Conservation (phyloP, 2,113 vertebrate genomes). For the Orientallactaga bullata region DNA sequence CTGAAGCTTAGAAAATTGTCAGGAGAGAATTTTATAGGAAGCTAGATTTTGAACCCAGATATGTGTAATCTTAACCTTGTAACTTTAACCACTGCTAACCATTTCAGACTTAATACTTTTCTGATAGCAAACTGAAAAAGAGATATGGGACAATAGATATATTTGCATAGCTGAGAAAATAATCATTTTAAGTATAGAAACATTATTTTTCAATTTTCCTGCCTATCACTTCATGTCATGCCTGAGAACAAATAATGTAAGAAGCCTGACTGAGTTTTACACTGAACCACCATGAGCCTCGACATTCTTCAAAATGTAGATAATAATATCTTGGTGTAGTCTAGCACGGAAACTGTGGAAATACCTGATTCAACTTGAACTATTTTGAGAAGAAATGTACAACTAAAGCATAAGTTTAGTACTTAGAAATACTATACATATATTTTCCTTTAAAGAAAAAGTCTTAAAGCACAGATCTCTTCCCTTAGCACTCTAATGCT, state of each 20-base stretch:
- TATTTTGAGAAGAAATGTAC: neutral
- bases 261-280: neutral
- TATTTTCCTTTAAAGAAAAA: constrained; percentile 9
- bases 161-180: neutral
- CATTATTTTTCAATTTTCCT: neutral
- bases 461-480: neutral
- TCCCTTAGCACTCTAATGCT: neutral
- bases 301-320: neutral
- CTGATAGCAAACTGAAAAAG: neutral
- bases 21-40: neutral
- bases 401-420: neutral
- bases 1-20: neutral
- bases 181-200: neutral
- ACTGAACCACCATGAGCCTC: neutral
- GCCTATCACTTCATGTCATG: neutral
- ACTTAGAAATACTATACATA: neutral
- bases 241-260: neutral
- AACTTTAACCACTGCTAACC: neutral
- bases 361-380: neutral
- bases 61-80: neutral
- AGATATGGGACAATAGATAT: neutral
- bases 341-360: neutral
- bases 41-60: neutral
- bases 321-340: neutral
- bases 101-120: constrained; percentile 19